These are phyloP conservation scores for Xenopus laevis DNA, from an alignment of 2,113 vertebrate species.

Conservation along the genomic window DNA sequence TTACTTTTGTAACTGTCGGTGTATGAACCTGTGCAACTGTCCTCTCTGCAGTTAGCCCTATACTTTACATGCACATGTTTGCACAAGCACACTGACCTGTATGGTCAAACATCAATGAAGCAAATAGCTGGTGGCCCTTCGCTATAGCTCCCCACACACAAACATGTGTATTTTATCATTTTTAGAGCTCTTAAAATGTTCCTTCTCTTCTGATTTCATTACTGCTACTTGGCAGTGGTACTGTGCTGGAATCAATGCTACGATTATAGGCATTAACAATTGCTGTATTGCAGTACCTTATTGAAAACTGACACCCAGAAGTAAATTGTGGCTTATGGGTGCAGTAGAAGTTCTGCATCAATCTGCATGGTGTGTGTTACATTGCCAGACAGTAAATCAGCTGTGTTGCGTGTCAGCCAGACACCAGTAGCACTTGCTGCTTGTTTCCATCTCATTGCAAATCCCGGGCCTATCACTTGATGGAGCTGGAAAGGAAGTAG, in stretches of 20 bases:
- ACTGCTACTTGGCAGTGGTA: conserved; percentile 27
- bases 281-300: conserved; percentile 33
- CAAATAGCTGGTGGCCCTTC: conserved; percentile 22
- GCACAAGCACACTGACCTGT: conserved; percentile 4
- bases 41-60: too few species aligned
- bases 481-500: conserved; percentile 71
- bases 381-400: conserved; percentile 51
- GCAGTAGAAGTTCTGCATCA: conserved; percentile 10
- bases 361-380: conserved; percentile 21
- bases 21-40: too few species aligned
- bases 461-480: conserved; percentile 65
- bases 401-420: conserved; percentile 51
- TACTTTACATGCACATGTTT: too few species aligned
- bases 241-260: conserved; percentile 34
- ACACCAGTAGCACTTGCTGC: conserved; percentile 56
- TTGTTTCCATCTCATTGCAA: conserved; percentile 66
- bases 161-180: conserved; percentile 41
- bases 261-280: conserved; percentile 42
- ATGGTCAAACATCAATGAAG: conserved; percentile 26
- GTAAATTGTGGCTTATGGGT: conserved; percentile 37
- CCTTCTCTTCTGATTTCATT: conserved; percentile 37
- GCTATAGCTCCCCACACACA: conserved; percentile 34
- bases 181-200: conserved; percentile 32
- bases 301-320: conserved; percentile 38
- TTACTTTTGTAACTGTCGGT: too few species aligned